Percentiles rank a stretch among this genome's conserved stretches.
These are phyloP conservation scores for Hyperoplus lanceolatus DNA, from an alignment of 2,797 vertebrate genomes.

Conservation along the genomic window DNA sequence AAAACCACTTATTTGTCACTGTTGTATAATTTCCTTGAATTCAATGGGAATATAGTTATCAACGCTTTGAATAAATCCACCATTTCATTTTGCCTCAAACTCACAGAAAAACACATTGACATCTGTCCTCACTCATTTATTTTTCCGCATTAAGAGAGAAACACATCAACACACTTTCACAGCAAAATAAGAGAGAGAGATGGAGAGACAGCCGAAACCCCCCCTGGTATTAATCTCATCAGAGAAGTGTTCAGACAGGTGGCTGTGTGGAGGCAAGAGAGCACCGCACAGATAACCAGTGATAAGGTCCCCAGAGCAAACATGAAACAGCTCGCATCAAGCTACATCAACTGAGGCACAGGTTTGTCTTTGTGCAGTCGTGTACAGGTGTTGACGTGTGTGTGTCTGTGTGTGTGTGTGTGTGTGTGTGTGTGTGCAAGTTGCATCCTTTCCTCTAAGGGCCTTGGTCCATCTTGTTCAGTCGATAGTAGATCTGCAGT, in stretches of 20 bases:
- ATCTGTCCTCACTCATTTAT: slow-evolving; percentile 48
- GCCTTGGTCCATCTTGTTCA: slow-evolving; percentile 35
- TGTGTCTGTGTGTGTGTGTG: neutral
- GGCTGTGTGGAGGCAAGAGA: slow-evolving; percentile 56
- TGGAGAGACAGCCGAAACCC: slow-evolving; percentile 30
- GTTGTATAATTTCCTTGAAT: slow-evolving; percentile 22
- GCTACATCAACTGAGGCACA: slow-evolving; percentile 32
- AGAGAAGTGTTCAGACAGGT: slow-evolving; percentile 63
- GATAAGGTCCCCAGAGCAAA: slow-evolving; percentile 49
- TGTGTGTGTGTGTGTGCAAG: neutral
- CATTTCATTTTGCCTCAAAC: slow-evolving; percentile 13
- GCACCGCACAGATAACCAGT: slow-evolving; percentile 42
- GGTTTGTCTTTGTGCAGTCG: slow-evolving; percentile 20
- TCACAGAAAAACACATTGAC: slow-evolving; percentile 22
- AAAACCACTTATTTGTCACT: slow-evolving; percentile 26
- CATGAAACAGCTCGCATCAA: slow-evolving; percentile 56
- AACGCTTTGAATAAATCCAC: slow-evolving; percentile 30
- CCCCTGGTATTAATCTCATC: slow-evolving; percentile 69
- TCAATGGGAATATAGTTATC: slow-evolving; percentile 16
- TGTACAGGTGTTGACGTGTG: slow-evolving; percentile 6
- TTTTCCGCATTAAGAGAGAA: slow-evolving; percentile 22
- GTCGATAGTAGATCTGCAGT: slow-evolving; percentile 36
- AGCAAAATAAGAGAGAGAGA: neutral
- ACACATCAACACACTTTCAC: slow-evolving; percentile 51
- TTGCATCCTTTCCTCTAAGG: slow-evolving; percentile 39